These are phyloP conservation scores for Chrysogorgia sp. DNA, from an alignment of 92 coral and sea anemone species.

Conservation along the genomic window DNA sequence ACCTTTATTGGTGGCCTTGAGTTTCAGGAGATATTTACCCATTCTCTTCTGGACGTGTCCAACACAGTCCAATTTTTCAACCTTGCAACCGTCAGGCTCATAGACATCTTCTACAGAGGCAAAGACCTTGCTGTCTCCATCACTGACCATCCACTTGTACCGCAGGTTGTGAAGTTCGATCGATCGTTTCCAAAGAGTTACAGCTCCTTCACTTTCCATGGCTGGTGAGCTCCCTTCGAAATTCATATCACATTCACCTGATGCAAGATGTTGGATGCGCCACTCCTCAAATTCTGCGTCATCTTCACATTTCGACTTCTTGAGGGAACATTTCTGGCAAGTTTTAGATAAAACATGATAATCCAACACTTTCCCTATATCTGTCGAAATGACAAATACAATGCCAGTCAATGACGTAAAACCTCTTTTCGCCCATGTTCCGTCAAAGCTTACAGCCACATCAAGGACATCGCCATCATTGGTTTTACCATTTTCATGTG, in stretches of 20 bases:
- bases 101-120: conserved; percentile 35
- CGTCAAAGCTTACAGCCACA: conserved; percentile 51
- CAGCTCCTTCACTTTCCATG: conserved; percentile 48
- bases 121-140: conserved; percentile 52
- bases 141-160: no score
- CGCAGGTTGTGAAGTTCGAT: conserved; percentile 35
- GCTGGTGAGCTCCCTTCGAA: conserved; percentile 63
- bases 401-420: conserved; percentile 1
- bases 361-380: conserved; percentile 48
- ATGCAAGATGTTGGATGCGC: conserved; percentile 28
- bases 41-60: no score
- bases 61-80: no score
- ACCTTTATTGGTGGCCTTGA: conserved; percentile 29
- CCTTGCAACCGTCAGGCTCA: conserved; percentile 16
- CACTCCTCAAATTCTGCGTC: conserved; percentile 30
- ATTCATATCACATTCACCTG: conserved; percentile 45
- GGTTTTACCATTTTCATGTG: conserved; percentile 17
- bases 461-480: conserved; percentile 28
- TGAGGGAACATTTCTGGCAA: no score
- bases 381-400: conserved; percentile 1
- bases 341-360: conserved; percentile 49
- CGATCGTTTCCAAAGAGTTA: conserved; percentile 38
- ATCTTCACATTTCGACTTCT: conserved; percentile 26
- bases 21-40: conserved; percentile 39
- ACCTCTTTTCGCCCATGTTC: no score